phyloP scores from a whole-genome alignment of 2,797 vertebrate genomes.

The Pteronotus mesoamericanus region DNA sequence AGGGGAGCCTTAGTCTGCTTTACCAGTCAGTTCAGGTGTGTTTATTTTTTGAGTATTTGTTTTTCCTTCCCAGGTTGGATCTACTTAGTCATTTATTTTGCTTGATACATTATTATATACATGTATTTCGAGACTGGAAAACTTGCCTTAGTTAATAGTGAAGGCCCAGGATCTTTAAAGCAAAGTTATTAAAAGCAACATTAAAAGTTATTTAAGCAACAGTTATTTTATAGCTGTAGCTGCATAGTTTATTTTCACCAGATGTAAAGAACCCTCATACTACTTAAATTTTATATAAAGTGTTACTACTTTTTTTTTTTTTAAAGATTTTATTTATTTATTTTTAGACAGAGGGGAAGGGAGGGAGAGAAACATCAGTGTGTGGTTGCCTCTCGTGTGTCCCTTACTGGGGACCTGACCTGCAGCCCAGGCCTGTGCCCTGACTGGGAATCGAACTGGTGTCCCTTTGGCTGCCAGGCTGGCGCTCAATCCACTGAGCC shows the following conservation, averaged over 20 bases:
- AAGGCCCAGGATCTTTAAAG: not conserved
- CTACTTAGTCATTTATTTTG: not conserved
- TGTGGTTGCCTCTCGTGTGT: too few relatives aligned
- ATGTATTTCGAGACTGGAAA: not conserved
- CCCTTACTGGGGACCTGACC: too few relatives aligned
- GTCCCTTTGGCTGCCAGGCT: too few relatives aligned
- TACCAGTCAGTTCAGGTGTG: not conserved
- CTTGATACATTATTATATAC: not conserved
- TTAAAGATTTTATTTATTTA: too few relatives aligned
- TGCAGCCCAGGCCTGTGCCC: too few relatives aligned
- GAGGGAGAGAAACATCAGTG: too few relatives aligned
- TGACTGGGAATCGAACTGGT: too few relatives aligned
- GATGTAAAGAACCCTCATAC: not conserved
- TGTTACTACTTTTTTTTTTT: too few relatives aligned
- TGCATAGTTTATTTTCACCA: not conserved
- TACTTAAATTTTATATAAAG: not conserved
- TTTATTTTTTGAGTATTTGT: conserved; percentile 1
- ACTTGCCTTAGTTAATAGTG: not conserved
- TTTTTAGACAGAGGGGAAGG: too few relatives aligned
- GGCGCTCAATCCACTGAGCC: too few relatives aligned
- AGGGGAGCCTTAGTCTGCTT: not conserved
- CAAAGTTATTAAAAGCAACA: not conserved
- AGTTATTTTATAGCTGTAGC: not conserved
- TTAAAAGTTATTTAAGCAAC: too few relatives aligned
- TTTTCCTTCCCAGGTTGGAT: not conserved